Conservation (phyloP, 2,797 vertebrate genomes). For the Neopelma chrysocephalum region DNA sequence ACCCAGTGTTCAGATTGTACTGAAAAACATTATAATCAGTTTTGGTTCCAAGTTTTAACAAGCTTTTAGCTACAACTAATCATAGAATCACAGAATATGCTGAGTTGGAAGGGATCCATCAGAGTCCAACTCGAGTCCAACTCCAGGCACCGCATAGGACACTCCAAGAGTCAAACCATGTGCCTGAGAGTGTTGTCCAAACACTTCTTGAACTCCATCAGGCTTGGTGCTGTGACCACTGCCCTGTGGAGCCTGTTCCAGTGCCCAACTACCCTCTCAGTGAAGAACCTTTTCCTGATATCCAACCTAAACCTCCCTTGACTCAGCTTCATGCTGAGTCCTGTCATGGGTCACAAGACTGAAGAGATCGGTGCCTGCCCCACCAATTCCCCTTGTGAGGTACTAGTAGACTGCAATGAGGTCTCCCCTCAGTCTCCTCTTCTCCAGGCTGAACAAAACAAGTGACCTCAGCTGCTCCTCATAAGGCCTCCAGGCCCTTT, state of each 20-base stretch:
- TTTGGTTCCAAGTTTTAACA: neutral
- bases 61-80: neutral
- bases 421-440: neutral
- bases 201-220: neutral
- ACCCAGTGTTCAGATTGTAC: neutral
- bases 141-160: neutral
- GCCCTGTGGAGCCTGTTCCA: neutral
- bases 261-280: accelerated
- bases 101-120: neutral
- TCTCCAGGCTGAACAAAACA: neutral
- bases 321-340: neutral
- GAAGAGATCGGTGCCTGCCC: neutral
- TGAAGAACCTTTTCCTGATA: neutral
- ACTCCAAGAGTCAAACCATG: neutral
- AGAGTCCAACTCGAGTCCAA: accelerated
- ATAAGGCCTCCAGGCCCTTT: neutral
- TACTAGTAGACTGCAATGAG: neutral
- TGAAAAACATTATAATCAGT: neutral
- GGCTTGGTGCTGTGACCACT: neutral
- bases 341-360: neutral
- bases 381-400: neutral
- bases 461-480: neutral
- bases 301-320: neutral
- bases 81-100: neutral
- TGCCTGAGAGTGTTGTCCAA: neutral